Percentiles rank a stretch among this genome's conserved stretches.
Evolutionary conservation across 2,113 vertebrate species (phyloP).

Genomic region (Hydrolagus affinis): DNA sequence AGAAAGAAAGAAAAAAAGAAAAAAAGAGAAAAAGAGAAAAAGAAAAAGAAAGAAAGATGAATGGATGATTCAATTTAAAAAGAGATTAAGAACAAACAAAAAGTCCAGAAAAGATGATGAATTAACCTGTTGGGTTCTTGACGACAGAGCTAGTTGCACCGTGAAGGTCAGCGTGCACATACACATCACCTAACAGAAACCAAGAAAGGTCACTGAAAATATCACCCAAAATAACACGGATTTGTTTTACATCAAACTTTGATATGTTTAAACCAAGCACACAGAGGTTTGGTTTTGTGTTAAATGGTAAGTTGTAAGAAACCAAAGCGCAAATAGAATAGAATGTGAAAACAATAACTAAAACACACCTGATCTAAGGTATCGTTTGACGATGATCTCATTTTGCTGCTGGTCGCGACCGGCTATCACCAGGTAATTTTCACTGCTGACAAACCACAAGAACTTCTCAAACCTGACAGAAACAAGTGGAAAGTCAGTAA

Average conservation of each 20-base stretch:
- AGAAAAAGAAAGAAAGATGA: no score
- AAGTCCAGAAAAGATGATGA: background rate
- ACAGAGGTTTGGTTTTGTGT: background rate
- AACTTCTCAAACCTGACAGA: slow-evolving; percentile 95
- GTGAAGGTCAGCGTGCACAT: slow-evolving; percentile 91
- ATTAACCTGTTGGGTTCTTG: slow-evolving; percentile 83
- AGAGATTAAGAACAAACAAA: no score
- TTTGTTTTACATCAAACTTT: background rate
- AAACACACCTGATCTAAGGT: slow-evolving; percentile 68
- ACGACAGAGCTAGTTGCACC: slow-evolving; percentile 94
- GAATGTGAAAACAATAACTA: background rate
- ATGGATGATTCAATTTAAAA: no score
- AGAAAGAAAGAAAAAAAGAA: no score
- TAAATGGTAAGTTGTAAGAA: background rate
- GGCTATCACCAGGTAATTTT: slow-evolving; percentile 92
- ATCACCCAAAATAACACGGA: background rate
- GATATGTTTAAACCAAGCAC: background rate
- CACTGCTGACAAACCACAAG: slow-evolving; percentile 95
- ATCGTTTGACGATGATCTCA: slow-evolving; percentile 92
- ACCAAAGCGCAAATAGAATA: background rate
- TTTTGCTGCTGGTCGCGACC: slow-evolving; percentile 97
- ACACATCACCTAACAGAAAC: slow-evolving; percentile 75
- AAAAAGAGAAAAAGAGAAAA: no score
- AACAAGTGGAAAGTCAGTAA: slow-evolving; percentile 29
- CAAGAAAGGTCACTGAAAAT: background rate